Evolutionary conservation across 2,113 vertebrate genomes (phyloP), one percentile per base, ranked within the genome.

Genomic region (Pica pica): DNA sequence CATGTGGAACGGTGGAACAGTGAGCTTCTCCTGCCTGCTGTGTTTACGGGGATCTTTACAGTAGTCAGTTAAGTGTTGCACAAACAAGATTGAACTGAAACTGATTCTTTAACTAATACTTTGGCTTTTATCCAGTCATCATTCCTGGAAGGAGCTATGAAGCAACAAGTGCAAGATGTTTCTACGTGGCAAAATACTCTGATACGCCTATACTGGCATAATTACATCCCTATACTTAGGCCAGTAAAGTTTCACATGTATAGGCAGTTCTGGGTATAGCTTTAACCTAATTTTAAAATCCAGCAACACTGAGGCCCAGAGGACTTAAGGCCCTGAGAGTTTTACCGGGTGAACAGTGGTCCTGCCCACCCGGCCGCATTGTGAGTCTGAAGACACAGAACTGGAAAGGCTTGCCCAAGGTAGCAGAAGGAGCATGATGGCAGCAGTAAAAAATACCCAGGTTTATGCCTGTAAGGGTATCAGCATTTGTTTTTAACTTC

Each of bases 1-100:
- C 50, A 3, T 1, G 55, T 30, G 28, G 59, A 23, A 12, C 1
- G 0, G 31, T 1, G 11, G 63, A 22, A 11, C 1, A 0, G 31
- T 1, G 12, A 52, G 69, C 9, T 81, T 23, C 26, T 37, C 53
- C 30, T 31, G 35, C 67, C 59, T 15, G 3, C 87, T 20, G 1
- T 7, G 11, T 37, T 78, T 23, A 24, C 14, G 1, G 49, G 37
- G 33, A 28, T 11, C 20, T 16, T 16, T 15, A 16, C 49, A 4
- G 23, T 3, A 28, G 19, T 42, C 39, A 5, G 69, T 4, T 39
- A 31, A 75, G 70, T 8, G 1, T 9, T 69, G 55, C 1, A 0
- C 9, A 16, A 56, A 50, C 8, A 42, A 44, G 39, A 31, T 1
- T 55, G 68, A 83, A 74, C 39, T 12, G 31, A 71, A 84, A 82